Evolutionary conservation across 2,113 vertebrate species (phyloP).

Genomic region (Condylura cristata): DNA sequence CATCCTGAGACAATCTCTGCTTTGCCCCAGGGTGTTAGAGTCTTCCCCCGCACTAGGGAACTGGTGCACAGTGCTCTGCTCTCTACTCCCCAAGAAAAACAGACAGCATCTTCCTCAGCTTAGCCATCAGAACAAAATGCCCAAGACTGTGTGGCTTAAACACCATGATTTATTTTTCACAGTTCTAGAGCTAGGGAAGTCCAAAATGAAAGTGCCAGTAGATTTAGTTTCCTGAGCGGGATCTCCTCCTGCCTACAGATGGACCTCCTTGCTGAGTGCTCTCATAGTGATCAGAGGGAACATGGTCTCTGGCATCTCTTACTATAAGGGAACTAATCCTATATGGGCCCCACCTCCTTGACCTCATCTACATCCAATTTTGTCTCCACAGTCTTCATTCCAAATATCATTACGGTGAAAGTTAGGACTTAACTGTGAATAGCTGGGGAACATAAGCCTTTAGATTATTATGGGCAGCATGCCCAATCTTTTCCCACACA

Average conservation of each 20-base stretch:
- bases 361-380: background rate
- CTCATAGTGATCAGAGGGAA: background rate
- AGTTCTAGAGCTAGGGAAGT: background rate
- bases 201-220: background rate
- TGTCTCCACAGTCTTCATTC: background rate
- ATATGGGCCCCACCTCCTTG: background rate
- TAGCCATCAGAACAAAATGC: background rate
- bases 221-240: background rate
- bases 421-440: background rate
- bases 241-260: background rate
- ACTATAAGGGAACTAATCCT: background rate
- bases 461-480: background rate
- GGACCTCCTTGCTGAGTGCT: background rate
- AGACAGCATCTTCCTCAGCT: background rate
- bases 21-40: too few relatives aligned
- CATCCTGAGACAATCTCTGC: background rate
- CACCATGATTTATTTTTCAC: background rate
- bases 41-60: background rate
- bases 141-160: background rate
- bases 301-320: background rate
- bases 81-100: background rate
- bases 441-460: background rate
- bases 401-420: background rate
- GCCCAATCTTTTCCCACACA: background rate
- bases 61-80: background rate